phyloP scores from a whole-genome alignment of 1,140 invertebrate species.

The Papilio glaucus region DNA sequence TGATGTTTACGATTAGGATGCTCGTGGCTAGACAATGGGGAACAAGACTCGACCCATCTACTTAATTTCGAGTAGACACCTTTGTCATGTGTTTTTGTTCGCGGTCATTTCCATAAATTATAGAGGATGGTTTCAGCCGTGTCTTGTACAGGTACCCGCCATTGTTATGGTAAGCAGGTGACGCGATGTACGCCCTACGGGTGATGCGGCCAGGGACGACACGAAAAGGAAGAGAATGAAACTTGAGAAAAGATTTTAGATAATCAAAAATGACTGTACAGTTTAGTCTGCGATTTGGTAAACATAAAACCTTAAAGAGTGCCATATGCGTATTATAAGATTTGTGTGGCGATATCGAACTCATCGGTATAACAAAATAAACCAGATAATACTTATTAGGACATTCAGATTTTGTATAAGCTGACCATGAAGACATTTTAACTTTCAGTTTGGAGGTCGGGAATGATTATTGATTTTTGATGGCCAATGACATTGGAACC shows the following conservation, averaged over 20 bases:
- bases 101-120: constrained; percentile 82
- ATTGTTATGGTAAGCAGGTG: constrained; percentile 76
- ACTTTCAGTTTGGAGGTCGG: no score
- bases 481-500: no score
- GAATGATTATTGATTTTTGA: no score
- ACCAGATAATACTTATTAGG: no score
- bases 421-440: no score
- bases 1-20: constrained; percentile 70
- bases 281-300: no score
- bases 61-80: constrained; percentile 81
- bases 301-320: no score
- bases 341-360: no score
- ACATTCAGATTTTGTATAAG: no score
- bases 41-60: constrained; percentile 76
- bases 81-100: constrained; percentile 79
- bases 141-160: constrained; percentile 71
- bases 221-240: neutral
- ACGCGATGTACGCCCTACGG: constrained; percentile 65
- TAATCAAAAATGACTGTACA: neutral
- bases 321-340: no score
- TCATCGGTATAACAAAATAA: no score
- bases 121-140: constrained; percentile 61
- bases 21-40: constrained; percentile 67
- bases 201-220: constrained; percentile 57
- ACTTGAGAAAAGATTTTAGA: neutral